A percentile compares a stretch with the other conserved stretches of the same genome.
phyloP scores from a whole-genome alignment of 92 coral and sea anemone genomes.

The Isaurus tuberculatus region DNA sequence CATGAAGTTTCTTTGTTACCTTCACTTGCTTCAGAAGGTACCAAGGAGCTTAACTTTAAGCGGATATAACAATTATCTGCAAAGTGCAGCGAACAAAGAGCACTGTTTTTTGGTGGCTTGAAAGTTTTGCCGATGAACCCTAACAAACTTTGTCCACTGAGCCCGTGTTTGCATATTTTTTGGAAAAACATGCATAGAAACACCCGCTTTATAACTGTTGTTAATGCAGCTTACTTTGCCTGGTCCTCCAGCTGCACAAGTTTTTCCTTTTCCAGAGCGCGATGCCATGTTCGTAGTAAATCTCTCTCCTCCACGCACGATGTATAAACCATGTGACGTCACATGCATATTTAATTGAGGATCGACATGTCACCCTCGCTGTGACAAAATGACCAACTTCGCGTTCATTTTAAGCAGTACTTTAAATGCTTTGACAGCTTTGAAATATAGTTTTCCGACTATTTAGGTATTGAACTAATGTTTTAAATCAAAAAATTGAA shows the following conservation, averaged over 20 bases:
- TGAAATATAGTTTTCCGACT: background rate
- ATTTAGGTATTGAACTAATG: background rate
- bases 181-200: background rate
- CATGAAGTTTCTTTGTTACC: background rate
- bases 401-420: background rate
- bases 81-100: background rate
- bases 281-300: background rate
- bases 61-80: background rate
- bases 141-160: constrained; percentile 5
- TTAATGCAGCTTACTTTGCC: constrained; percentile 43
- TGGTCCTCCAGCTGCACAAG: constrained; percentile 37
- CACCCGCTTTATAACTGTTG: constrained; percentile 29
- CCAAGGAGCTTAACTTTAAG: constrained; percentile 10
- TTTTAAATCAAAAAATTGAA: too few species aligned
- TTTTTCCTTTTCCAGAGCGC: background rate
- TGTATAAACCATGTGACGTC: constrained; percentile 46
- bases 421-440: background rate
- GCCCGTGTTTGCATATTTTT: constrained; percentile 7
- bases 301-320: background rate
- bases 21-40: background rate
- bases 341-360: too few species aligned
- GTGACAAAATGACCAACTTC: too few species aligned
- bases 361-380: constrained; percentile 1
- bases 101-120: background rate
- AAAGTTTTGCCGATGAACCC: background rate